phyloP scores from a whole-genome alignment of 2,113 vertebrate species.

The Polyodon spathula region DNA sequence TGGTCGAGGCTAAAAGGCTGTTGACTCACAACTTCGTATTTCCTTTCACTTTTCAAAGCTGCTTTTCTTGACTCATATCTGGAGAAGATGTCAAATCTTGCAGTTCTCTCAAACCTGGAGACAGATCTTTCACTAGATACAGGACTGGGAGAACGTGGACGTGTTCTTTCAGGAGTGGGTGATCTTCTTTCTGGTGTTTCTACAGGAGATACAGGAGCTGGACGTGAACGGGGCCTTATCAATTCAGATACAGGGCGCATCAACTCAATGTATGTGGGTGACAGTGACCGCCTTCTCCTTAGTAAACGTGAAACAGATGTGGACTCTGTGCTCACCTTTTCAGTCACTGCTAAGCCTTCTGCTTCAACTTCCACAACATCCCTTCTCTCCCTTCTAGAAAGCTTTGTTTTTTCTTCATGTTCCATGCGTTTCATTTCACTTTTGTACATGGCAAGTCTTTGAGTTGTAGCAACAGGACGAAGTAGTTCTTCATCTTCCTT shows the following conservation, averaged over 20 bases:
- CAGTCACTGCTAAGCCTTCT: constrained; percentile 47
- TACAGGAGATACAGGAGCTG: constrained; percentile 45
- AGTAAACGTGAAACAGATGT: constrained; percentile 64
- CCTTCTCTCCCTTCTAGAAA: constrained; percentile 62
- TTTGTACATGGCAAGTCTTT: constrained; percentile 74
- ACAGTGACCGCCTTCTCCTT: constrained; percentile 83
- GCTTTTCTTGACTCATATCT: constrained; percentile 90
- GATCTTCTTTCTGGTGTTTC: constrained; percentile 65
- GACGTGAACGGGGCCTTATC: constrained; percentile 57
- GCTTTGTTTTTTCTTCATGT: constrained; percentile 72
- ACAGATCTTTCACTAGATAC: constrained; percentile 75
- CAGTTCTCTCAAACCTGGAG: constrained; percentile 81
- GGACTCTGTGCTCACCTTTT: constrained; percentile 59
- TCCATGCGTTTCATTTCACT: constrained; percentile 79
- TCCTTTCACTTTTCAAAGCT: constrained; percentile 80
- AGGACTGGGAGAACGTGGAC: constrained; percentile 94
- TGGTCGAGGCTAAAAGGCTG: constrained; percentile 90
- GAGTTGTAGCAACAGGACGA: constrained; percentile 63
- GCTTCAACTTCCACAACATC: constrained; percentile 53
- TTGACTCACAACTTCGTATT: constrained; percentile 78
- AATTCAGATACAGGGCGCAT: constrained; percentile 87
- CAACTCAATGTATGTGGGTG: constrained; percentile 82
- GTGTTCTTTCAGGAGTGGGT: constrained; percentile 69
- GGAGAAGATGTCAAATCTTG: constrained; percentile 84
- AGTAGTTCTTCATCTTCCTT: constrained; percentile 88